Evolutionary conservation across 2,113 vertebrate species (phyloP).

Genomic region (Pelvicachromis taeniatus): DNA sequence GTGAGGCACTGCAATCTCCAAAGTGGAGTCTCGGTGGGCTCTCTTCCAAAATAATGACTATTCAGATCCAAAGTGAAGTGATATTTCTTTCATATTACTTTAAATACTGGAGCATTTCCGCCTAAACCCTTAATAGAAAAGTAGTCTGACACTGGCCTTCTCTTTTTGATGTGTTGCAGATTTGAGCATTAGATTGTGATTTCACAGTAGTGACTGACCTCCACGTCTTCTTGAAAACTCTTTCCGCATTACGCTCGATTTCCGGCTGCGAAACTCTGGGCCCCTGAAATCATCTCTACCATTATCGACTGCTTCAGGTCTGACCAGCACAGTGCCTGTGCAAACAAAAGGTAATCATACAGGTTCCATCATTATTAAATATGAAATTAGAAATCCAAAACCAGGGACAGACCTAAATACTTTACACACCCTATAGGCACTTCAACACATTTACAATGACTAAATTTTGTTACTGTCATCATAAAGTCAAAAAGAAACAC

Average conservation of each 20-base stretch:
- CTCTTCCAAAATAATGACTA: not conserved
- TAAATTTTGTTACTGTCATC: not conserved
- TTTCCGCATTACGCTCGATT: conserved; percentile 81
- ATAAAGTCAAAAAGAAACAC: not conserved
- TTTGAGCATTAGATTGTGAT: not conserved
- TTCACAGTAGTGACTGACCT: conserved; percentile 71
- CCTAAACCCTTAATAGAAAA: not conserved
- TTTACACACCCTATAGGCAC: not conserved
- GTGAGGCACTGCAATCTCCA: not conserved
- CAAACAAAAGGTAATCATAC: not conserved
- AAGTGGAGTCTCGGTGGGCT: not conserved
- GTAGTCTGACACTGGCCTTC: not conserved
- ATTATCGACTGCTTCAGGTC: conserved; percentile 91
- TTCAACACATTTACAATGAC: not conserved
- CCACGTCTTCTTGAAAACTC: conserved; percentile 86
- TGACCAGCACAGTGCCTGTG: conserved; percentile 89
- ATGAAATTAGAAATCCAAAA: not conserved
- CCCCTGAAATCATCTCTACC: conserved; percentile 98
- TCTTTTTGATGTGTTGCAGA: not conserved
- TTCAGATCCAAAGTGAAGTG: not conserved
- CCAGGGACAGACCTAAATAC: not conserved
- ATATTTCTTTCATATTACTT: not conserved
- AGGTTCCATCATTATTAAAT: not conserved
- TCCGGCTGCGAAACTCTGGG: conserved; percentile 91
- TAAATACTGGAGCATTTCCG: not conserved